Evolutionary conservation across 1,140 invertebrate species (phyloP), one percentile per base, ranked within the genome.

Genomic region (Lysiphlebus fabarum): DNA sequence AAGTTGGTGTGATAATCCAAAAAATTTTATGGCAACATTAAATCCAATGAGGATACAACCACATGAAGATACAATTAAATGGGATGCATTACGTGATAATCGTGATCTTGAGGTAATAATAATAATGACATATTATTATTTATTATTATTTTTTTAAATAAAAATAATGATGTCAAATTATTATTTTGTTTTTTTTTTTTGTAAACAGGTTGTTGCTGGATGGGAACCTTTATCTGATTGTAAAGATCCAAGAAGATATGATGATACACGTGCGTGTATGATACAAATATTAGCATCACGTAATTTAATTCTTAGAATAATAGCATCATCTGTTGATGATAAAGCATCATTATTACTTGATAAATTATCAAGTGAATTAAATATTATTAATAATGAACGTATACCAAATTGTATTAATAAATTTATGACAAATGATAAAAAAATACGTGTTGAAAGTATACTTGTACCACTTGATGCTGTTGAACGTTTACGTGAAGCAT

Each of bases 11-110:
- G 70, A 76, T 62, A 76, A 63, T 66, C 58, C 64, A 8, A 59
- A 65, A 7, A 57, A 67, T n/a, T 57, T 80, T 6, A 65, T 73
- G 12, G 65, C 67, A 44, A 68, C 70, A 7, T 65, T 79, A 37
- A 65, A 62, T 43, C 69, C 65, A 51, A 83, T 87, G 82, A 81
- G 84, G 45, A 79, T 86, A 51, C 80, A 83, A 67, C 81, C 82
- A 0, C 78, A 78, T 6, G 79, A 83, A 63, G 82, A 85, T 70
- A 73, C 78, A 17, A 79, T 80, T 34, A 67, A 75, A 53, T 83
- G 80, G 78, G 70, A 80, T 50, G 67, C 78, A 49, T 66, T 86
- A 3, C 68, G 79, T 60, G 85, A 86, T 67, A 86, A 87, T 71
- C 70, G 85, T 48, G 84, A 87, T 71, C 76, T 85, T 50, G 72